These are phyloP conservation scores for Loripinus fragilis DNA, from an alignment of 2,888 invertebrate genomes.

Conservation along the genomic window DNA sequence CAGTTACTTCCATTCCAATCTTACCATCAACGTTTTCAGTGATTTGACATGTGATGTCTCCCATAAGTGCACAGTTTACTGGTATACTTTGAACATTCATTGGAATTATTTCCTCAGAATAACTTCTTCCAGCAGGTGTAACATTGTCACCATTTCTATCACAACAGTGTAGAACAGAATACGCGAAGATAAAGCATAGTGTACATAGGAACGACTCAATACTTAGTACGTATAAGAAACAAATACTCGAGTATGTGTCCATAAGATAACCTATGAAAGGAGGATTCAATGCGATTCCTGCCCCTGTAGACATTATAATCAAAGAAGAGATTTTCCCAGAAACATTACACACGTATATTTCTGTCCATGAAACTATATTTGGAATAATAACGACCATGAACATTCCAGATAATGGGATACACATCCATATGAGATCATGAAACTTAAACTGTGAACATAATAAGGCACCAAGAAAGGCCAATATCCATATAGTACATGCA, in stretches of 20 bases:
- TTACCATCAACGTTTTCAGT: too few species aligned
- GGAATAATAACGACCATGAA: constrained; percentile 52
- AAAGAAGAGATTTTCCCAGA: constrained; percentile 44
- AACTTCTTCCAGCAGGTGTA: too few species aligned
- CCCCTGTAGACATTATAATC: constrained; percentile 42
- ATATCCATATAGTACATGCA: constrained; percentile 41
- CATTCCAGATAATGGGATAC: constrained; percentile 39
- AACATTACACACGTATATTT: constrained; percentile 43
- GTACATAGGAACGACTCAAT: constrained; percentile 35
- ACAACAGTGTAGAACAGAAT: background rate
- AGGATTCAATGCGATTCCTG: constrained; percentile 44
- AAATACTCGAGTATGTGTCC: constrained; percentile 36
- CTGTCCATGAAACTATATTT: constrained; percentile 51
- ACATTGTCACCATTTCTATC: too few species aligned
- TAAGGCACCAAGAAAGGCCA: constrained; percentile 27
- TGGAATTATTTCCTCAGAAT: too few species aligned
- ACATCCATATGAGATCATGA: constrained; percentile 39
- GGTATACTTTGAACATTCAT: too few species aligned
- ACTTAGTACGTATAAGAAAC: constrained; percentile 33
- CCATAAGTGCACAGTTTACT: too few species aligned
- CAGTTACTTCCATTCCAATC: too few species aligned
- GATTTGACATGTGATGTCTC: too few species aligned
- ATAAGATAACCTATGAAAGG: constrained; percentile 48
- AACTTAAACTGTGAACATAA: constrained; percentile 31
- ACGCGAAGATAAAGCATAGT: background rate